A percentile compares a stretch with the other conserved stretches of the same genome.
These are phyloP conservation scores for Trichogramma dendrolimi DNA, from an alignment of 2,888 invertebrate genomes.

Conservation along the genomic window DNA sequence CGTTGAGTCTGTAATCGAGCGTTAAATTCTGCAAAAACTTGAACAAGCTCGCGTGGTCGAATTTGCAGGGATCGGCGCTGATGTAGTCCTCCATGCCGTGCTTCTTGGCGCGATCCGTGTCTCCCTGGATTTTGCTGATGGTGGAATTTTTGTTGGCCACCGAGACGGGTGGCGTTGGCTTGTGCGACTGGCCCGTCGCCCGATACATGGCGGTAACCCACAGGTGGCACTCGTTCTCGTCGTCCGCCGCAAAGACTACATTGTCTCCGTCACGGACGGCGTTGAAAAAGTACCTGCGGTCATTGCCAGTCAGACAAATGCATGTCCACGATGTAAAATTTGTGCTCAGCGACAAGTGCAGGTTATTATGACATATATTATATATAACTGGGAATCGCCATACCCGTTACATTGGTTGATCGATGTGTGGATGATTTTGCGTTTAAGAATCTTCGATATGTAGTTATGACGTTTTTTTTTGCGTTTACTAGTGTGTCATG, in stretches of 20 bases:
- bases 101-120: slow-evolving; percentile 92
- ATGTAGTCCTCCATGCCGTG: slow-evolving; percentile 99
- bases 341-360: too few relatives aligned
- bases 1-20: slow-evolving; percentile 90
- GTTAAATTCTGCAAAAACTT: slow-evolving; percentile 87
- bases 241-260: slow-evolving; percentile 91
- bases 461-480: too few relatives aligned
- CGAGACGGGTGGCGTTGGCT: slow-evolving; percentile 91
- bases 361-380: too few relatives aligned
- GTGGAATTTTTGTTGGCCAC: slow-evolving; percentile 79
- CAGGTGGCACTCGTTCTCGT: slow-evolving; percentile 95
- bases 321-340: too few relatives aligned
- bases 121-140: slow-evolving; percentile 86
- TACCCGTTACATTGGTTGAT: too few relatives aligned
- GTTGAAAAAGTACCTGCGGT: slow-evolving; percentile 86
- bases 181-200: slow-evolving; percentile 99
- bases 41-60: slow-evolving; percentile 92
- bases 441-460: too few relatives aligned
- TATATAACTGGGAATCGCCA: not conserved
- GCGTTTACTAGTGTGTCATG: too few relatives aligned
- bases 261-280: slow-evolving; percentile 98
- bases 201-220: slow-evolving; percentile 99
- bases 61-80: slow-evolving; percentile 96
- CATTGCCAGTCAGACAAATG: not conserved
- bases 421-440: too few relatives aligned